These are phyloP conservation scores for Adelognathus sp. DNA, from an alignment of 2,888 invertebrate genomes.

Conservation along the genomic window DNA sequence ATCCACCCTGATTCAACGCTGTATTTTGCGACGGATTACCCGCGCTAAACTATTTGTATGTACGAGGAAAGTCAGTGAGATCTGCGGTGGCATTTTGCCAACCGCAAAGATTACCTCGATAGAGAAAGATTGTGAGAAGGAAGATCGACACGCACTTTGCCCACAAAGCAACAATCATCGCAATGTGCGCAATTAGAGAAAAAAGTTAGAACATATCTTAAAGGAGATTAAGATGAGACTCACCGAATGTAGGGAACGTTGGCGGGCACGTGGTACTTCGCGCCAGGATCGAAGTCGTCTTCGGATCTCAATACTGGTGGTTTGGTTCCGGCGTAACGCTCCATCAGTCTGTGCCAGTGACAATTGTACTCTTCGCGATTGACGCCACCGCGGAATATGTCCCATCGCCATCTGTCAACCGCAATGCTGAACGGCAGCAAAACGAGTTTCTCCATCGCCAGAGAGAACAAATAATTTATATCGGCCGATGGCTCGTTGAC, in stretches of 20 bases:
- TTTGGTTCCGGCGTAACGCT: slow-evolving; percentile 92
- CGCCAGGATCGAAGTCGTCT: slow-evolving; percentile 95
- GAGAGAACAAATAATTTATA: slow-evolving; percentile 91
- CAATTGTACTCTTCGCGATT: slow-evolving; percentile 91
- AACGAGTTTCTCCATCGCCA: slow-evolving; percentile 93
- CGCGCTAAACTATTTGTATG: neutral
- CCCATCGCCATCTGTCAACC: slow-evolving; percentile 94
- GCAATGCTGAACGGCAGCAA: slow-evolving; percentile 92
- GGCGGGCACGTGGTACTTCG: slow-evolving; percentile 95
- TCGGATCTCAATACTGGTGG: slow-evolving; percentile 93
- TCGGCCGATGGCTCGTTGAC: slow-evolving; percentile 92
- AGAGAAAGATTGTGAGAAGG: neutral
- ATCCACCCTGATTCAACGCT: neutral
- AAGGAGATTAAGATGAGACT: slow-evolving; percentile 78
- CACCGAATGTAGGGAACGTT: slow-evolving; percentile 95
- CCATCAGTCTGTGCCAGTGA: slow-evolving; percentile 93
- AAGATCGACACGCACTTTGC: slow-evolving; percentile 22
- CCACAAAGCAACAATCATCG: neutral
- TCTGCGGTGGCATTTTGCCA: slow-evolving; percentile 2
- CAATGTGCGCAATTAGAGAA: neutral
- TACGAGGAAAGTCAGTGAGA: slow-evolving; percentile 4
- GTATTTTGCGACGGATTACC: slow-evolving; percentile 10
- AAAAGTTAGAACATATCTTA: slow-evolving; percentile 1
- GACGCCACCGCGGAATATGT: slow-evolving; percentile 89
- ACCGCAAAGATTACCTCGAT: slow-evolving; percentile 28